Percentiles rank a stretch among this genome's conserved stretches.
These are phyloP conservation scores for Planiliza haematocheilus DNA, from an alignment of 2,113 vertebrate species.

Conservation along the genomic window DNA sequence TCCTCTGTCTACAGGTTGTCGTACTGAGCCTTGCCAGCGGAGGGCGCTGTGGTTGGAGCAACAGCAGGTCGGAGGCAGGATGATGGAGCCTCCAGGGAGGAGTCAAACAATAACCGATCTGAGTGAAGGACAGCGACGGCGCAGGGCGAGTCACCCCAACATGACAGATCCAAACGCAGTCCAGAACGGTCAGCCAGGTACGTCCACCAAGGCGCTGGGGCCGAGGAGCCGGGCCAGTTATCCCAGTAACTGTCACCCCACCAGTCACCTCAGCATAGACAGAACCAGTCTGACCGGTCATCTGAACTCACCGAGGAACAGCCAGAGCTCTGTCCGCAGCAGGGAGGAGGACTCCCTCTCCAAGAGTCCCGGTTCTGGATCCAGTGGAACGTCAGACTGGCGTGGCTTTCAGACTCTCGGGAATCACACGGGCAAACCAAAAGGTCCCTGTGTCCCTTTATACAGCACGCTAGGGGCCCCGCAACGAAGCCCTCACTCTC, in stretches of 20 bases:
- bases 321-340: conserved; percentile 23
- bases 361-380: conserved; percentile 66
- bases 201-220: conserved; percentile 11
- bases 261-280: conserved; percentile 56
- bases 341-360: conserved; percentile 65
- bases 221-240: conserved; percentile 70
- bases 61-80: conserved; percentile 52
- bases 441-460: conserved; percentile 24
- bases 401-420: conserved; percentile 67
- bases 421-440: conserved; percentile 33
- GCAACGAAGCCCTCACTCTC: conserved; percentile 36
- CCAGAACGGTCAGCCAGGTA: conserved; percentile 28
- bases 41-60: conserved; percentile 76
- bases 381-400: conserved; percentile 63
- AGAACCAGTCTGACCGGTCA: conserved; percentile 46
- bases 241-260: conserved; percentile 62
- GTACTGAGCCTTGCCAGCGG: conserved; percentile 78
- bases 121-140: conserved; percentile 53
- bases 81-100: conserved; percentile 53
- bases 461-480: conserved; percentile 72
- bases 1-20: conserved; percentile 64
- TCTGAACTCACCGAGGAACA: conserved; percentile 39
- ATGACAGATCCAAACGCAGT: conserved; percentile 21
- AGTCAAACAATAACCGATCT: conserved; percentile 71
- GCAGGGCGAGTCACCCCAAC: conserved; percentile 77